A percentile compares a stretch with the other conserved stretches of the same genome.
Evolutionary conservation across 2,888 invertebrate genomes (phyloP).

Genomic region (Tromatobia lineatoria): DNA sequence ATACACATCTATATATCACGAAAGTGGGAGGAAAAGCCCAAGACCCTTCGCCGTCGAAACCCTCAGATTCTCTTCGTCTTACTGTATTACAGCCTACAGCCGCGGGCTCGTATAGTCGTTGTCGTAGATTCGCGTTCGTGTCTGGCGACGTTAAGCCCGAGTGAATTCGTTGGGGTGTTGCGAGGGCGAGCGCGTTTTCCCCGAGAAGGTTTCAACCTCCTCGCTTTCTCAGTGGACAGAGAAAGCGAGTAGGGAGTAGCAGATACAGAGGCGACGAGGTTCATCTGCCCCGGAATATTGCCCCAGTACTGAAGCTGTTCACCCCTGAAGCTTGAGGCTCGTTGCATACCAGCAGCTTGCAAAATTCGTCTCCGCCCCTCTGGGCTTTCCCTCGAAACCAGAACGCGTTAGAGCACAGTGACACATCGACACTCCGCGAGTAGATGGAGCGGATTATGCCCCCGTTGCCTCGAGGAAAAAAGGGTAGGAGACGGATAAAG

Average conservation of each 20-base stretch:
- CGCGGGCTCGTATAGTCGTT: conserved; percentile 26
- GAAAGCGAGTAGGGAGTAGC: background rate
- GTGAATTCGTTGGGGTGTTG: conserved; percentile 42
- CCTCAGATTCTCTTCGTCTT: conserved; percentile 46
- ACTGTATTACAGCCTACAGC: conserved; percentile 27
- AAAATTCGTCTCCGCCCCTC: conserved; percentile 24
- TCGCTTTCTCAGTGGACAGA: background rate
- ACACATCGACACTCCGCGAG: conserved; percentile 70
- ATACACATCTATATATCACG: background rate
- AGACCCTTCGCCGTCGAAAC: conserved; percentile 36
- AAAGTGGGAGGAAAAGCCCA: conserved; percentile 9
- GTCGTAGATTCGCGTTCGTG: conserved; percentile 55
- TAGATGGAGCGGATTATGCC: conserved; percentile 72
- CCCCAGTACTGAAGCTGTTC: conserved; percentile 8
- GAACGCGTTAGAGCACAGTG: conserved; percentile 62
- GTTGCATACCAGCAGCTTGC: conserved; percentile 29
- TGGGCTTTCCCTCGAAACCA: conserved; percentile 17
- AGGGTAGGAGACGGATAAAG: conserved; percentile 66
- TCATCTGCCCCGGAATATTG: conserved; percentile 37
- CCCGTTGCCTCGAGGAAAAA: conserved; percentile 52
- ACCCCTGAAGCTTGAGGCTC: conserved; percentile 16
- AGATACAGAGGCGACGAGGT: background rate
- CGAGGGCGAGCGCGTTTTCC: background rate
- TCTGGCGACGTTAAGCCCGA: conserved; percentile 48
- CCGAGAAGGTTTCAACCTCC: background rate